A percentile compares a stretch with the other conserved stretches of the same genome.
phyloP scores from a whole-genome alignment of 1,140 invertebrate species.

The Tachypleus tridentatus region DNA sequence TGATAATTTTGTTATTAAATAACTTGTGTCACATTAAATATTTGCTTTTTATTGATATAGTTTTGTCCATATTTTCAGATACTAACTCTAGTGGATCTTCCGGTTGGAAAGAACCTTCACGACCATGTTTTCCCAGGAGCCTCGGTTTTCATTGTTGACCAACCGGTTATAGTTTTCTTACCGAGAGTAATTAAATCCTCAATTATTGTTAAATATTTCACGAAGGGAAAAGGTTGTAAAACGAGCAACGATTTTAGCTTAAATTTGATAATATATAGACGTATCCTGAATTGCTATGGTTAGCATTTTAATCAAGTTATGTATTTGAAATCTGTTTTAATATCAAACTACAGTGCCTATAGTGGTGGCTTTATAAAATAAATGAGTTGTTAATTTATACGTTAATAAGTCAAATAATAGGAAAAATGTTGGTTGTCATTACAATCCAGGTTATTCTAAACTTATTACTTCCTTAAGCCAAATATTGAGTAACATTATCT shows the following conservation, averaged over 20 bases:
- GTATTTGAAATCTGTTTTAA: no score
- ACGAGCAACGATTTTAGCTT: background rate
- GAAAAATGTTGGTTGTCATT: no score
- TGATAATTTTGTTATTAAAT: background rate
- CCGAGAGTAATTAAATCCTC: slow-evolving; percentile 61
- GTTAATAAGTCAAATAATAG: no score
- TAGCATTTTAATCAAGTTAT: no score
- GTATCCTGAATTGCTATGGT: no score
- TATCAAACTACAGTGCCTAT: no score
- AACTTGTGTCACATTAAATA: background rate
- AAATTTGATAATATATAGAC: no score
- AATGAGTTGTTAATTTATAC: no score
- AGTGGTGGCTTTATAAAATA: no score
- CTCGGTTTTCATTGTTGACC: slow-evolving; percentile 20
- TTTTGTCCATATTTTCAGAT: slow-evolving; percentile 16
- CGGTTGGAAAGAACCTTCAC: slow-evolving; percentile 40
- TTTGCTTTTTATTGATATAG: background rate
- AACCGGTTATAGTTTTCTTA: slow-evolving; percentile 52
- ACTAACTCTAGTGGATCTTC: slow-evolving; percentile 30
- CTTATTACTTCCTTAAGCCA: no score
- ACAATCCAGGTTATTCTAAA: no score
- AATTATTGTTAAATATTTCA: slow-evolving; percentile 24
- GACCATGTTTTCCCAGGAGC: slow-evolving; percentile 27
- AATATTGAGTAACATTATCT: no score
- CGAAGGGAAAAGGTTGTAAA: slow-evolving; percentile 18